Percentiles rank a stretch among this genome's conserved stretches.
These are phyloP conservation scores for Beroe ovata DNA, from an alignment of 37 sponge, comb jelly and placozoan species.

Conservation along the genomic window DNA sequence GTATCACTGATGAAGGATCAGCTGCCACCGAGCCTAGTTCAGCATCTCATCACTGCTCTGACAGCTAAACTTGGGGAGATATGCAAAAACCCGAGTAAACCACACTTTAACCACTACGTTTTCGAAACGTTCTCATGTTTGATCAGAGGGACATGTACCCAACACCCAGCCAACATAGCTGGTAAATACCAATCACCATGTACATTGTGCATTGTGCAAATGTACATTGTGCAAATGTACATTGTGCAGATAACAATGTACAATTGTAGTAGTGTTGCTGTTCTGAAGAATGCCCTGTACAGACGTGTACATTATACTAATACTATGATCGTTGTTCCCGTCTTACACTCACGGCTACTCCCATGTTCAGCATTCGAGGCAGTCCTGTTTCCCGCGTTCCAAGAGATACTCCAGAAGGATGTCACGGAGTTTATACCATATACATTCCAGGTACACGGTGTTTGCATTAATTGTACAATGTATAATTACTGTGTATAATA, in stretches of 20 bases:
- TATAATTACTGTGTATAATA: no score
- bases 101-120: constrained; percentile 98
- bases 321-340: no score
- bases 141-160: constrained; percentile 69
- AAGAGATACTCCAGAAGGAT: constrained; percentile 79
- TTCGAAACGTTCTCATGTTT: constrained; percentile 95
- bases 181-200: no score
- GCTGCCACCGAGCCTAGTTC: constrained; percentile 6
- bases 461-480: no score
- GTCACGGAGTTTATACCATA: constrained; percentile 93
- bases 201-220: no score
- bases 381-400: constrained; percentile 84
- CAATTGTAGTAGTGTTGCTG: no score
- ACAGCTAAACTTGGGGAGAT: constrained; percentile 59
- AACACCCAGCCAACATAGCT: constrained; percentile 40
- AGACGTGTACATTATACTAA: no score
- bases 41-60: constrained; percentile 36
- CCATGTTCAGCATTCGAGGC: constrained; percentile 76
- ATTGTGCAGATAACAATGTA: no score
- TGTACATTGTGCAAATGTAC: no score
- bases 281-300: no score
- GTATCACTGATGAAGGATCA: constrained; percentile 51
- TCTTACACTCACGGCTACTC: no score
- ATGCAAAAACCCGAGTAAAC: constrained; percentile 91
- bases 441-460: constrained; percentile 71